Evolutionary conservation across 2,888 invertebrate genomes (phyloP).

Genomic region (Morpho helenor): DNA sequence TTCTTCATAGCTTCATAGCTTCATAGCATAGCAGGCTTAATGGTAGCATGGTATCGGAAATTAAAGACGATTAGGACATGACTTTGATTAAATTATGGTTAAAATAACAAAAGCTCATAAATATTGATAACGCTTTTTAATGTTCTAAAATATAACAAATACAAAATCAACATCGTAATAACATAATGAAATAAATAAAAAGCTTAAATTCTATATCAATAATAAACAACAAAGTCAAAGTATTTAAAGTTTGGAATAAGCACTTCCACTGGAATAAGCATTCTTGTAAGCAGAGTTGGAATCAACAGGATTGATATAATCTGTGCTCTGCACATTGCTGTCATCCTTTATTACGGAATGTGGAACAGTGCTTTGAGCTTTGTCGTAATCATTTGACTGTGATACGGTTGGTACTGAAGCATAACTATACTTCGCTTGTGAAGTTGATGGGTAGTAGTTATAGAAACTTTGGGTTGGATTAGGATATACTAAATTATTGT

Average conservation of each 20-base stretch:
- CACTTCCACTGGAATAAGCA: conserved; percentile 45
- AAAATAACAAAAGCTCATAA: background rate
- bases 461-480: conserved; percentile 58
- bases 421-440: conserved; percentile 56
- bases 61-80: background rate
- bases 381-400: conserved; percentile 54
- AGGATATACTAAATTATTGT: conserved; percentile 53
- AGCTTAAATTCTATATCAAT: conserved; percentile 9
- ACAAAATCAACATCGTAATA: conserved; percentile 13
- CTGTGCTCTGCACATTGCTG: conserved; percentile 45
- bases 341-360: conserved; percentile 60
- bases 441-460: conserved; percentile 58
- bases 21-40: too few relatives aligned
- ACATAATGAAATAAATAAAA: conserved; percentile 17
- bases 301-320: conserved; percentile 54
- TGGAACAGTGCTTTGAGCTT: conserved; percentile 42
- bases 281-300: conserved; percentile 53
- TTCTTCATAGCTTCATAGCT: too few relatives aligned
- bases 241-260: conserved; percentile 29
- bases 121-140: background rate
- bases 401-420: conserved; percentile 41
- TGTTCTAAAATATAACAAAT: background rate
- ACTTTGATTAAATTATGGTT: background rate
- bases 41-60: too few relatives aligned
- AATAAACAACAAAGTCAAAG: conserved; percentile 9